Conservation (phyloP, 2,113 vertebrate species). For the Gopherus flavomarginatus region DNA sequence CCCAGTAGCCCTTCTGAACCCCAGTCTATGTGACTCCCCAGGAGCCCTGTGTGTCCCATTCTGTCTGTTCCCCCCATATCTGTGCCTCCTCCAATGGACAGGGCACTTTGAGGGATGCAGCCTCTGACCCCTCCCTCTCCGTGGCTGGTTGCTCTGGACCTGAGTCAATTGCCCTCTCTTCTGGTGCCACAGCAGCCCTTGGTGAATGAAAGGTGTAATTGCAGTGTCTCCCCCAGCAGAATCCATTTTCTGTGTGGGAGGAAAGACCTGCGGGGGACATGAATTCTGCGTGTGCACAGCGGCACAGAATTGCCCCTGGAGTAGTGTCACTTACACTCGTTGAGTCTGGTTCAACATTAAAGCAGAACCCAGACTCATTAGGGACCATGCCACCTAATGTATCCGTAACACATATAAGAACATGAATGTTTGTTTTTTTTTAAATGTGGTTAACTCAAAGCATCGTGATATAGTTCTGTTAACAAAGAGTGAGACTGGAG, state of each 20-base stretch:
- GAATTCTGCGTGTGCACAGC: neutral
- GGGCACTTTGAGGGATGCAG: neutral
- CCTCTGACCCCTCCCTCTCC: neutral
- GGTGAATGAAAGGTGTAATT: neutral
- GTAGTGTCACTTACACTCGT: neutral
- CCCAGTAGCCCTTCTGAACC: neutral
- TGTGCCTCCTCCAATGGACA: neutral
- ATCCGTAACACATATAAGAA: conserved; percentile 2
- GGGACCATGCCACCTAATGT: neutral
- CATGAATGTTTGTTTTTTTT: neutral
- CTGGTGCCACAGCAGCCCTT: neutral
- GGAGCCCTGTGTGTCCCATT: neutral
- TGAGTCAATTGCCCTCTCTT: neutral
- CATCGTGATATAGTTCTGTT: neutral
- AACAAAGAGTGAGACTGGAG: neutral
- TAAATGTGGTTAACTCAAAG: neutral
- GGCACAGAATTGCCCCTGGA: neutral
- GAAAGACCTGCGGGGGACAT: neutral
- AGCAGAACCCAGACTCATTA: neutral
- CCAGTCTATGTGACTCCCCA: neutral
- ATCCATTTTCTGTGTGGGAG: neutral
- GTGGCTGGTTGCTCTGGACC: neutral
- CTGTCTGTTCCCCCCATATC: neutral
- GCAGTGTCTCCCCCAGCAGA: neutral
- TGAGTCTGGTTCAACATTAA: neutral